Evolutionary conservation across 2,888 invertebrate species (phyloP).

Genomic region (Cantharis nigra): DNA sequence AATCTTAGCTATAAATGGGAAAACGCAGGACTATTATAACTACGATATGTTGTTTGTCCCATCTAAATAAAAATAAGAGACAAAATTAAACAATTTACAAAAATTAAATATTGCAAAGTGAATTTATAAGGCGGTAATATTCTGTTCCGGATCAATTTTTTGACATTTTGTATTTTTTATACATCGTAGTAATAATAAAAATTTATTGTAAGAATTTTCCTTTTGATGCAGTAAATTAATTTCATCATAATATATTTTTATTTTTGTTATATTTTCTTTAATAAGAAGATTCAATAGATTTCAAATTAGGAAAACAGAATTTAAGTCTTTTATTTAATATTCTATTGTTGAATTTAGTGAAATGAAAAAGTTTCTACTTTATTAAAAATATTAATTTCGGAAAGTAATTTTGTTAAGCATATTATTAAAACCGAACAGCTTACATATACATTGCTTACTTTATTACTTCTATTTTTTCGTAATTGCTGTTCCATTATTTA

Average conservation of each 20-base stretch:
- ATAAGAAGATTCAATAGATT: background rate
- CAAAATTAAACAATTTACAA: too few relatives aligned
- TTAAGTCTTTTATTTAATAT: background rate
- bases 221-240: background rate
- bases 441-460: background rate
- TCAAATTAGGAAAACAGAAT: background rate
- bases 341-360: background rate
- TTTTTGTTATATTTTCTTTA: background rate
- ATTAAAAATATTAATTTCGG: background rate
- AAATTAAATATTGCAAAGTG: too few relatives aligned
- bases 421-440: background rate
- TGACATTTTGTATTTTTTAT: background rate
- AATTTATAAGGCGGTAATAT: too few relatives aligned
- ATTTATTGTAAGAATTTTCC: too few relatives aligned
- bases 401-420: background rate
- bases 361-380: background rate
- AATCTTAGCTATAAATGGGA: too few relatives aligned
- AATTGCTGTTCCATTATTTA: background rate
- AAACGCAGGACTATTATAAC: too few relatives aligned
- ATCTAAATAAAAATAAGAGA: too few relatives aligned
- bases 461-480: background rate
- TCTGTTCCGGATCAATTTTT: too few relatives aligned
- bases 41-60: too few relatives aligned
- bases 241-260: background rate
- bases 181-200: background rate